A percentile compares a stretch with the other conserved stretches of the same genome.
Conservation (phyloP, 2,113 vertebrate genomes). For the Sapayoa aenigma region DNA sequence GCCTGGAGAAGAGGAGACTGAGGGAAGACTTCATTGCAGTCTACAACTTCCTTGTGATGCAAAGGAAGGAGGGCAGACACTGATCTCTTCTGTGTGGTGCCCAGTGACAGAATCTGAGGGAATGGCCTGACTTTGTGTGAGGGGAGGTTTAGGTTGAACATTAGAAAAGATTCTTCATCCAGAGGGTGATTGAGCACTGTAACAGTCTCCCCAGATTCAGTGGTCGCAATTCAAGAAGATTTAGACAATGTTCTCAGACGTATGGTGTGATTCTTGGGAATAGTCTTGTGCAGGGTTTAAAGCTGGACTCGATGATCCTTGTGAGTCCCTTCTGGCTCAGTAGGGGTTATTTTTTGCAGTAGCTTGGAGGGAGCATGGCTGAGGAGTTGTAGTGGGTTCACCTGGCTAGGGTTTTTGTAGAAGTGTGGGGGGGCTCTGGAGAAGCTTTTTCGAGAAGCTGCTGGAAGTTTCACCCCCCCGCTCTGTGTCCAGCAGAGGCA, state of each 20-base stretch:
- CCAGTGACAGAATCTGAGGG: neutral
- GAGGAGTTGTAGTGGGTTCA: too few species aligned
- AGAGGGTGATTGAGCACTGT: neutral
- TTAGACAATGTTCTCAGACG: neutral
- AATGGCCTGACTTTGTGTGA: neutral
- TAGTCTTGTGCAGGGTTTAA: neutral
- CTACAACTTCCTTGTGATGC: neutral
- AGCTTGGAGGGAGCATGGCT: rapidly evolving
- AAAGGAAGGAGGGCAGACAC: neutral
- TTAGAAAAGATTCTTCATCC: neutral
- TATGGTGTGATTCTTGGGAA: neutral
- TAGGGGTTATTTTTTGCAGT: neutral
- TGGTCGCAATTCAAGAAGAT: neutral
- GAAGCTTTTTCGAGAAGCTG: too few species aligned
- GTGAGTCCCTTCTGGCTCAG: neutral
- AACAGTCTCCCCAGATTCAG: neutral
- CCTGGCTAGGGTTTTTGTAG: too few species aligned
- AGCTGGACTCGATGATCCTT: neutral
- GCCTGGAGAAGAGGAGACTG: neutral
- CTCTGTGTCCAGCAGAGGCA: too few species aligned
- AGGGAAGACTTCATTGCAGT: neutral
- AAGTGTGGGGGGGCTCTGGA: too few species aligned
- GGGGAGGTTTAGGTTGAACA: neutral
- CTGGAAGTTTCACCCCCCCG: too few species aligned
- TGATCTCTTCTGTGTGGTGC: neutral